Conservation (phyloP, 2,113 vertebrate genomes). For the Catharus minimus region DNA sequence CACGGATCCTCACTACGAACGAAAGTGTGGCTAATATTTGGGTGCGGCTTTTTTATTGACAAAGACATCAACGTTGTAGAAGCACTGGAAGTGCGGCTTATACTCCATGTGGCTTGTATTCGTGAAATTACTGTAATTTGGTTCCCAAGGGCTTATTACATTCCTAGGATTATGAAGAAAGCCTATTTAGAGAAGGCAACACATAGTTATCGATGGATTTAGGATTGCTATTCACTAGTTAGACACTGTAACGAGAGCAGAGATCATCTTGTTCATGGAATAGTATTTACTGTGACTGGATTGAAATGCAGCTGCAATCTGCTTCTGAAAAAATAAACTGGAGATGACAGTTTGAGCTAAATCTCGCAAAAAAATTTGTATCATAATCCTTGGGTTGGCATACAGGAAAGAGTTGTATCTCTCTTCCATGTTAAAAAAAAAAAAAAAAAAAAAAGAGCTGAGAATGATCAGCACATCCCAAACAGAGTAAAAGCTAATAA, state of each 20-base stretch:
- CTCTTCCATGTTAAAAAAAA: not conserved
- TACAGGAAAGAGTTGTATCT: not conserved
- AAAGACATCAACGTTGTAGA: no score
- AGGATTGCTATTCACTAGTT: slow-evolving; percentile 3
- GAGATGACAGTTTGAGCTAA: slow-evolving; percentile 19
- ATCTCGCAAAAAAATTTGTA: not conserved
- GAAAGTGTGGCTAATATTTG: no score
- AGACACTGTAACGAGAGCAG: not conserved
- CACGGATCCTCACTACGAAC: no score
- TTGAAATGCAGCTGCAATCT: slow-evolving; percentile 24
- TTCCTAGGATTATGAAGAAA: slow-evolving; percentile 3
- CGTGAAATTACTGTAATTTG: not conserved
- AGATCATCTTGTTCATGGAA: not conserved
- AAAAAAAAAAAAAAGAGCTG: not conserved
- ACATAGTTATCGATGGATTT: not conserved
- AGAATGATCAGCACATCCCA: not conserved
- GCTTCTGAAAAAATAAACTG: slow-evolving; percentile 2
- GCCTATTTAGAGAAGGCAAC: not conserved
- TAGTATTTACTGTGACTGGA: slow-evolving; percentile 7
- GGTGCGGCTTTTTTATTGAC: no score
- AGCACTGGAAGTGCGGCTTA: no score
- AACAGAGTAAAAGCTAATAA: not conserved
- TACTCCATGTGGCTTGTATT: no score
- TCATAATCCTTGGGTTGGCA: not conserved
- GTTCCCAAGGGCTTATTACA: not conserved